Conservation (phyloP, 1,140 invertebrate species). For the Trichonephila inaurata region DNA sequence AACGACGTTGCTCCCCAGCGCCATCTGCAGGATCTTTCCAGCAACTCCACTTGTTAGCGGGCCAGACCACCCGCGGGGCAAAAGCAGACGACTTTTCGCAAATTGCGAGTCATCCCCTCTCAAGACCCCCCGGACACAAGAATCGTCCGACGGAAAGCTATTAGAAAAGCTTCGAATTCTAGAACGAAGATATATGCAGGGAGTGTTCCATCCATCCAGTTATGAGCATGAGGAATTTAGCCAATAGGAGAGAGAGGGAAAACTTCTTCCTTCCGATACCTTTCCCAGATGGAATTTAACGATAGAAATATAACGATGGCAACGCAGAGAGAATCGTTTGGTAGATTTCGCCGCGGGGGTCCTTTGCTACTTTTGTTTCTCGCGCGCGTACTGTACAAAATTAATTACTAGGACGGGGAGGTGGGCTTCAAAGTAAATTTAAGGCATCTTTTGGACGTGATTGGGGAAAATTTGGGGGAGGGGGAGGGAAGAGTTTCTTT, state of each 20-base stretch:
- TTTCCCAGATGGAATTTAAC: slow-evolving; percentile 60
- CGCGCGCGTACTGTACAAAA: slow-evolving; percentile 11
- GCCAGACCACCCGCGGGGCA: slow-evolving; percentile 24
- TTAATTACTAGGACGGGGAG: slow-evolving; percentile 45
- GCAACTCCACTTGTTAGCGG: slow-evolving; percentile 71
- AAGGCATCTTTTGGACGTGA: slow-evolving; percentile 43
- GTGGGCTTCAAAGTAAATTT: slow-evolving; percentile 62
- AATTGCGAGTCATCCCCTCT: slow-evolving; percentile 50
- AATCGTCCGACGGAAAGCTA: slow-evolving; percentile 47
- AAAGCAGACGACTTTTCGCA: slow-evolving; percentile 70
- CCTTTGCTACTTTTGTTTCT: neutral
- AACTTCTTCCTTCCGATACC: slow-evolving; percentile 21
- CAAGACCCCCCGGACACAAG: slow-evolving; percentile 57
- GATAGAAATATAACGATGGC: slow-evolving; percentile 62
- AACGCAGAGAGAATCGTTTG: slow-evolving; percentile 58
- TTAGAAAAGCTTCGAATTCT: slow-evolving; percentile 62
- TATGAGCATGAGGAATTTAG: slow-evolving; percentile 63
- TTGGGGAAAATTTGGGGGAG: slow-evolving; percentile 38
- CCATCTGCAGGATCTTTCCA: slow-evolving; percentile 47
- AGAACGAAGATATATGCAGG: slow-evolving; percentile 58
- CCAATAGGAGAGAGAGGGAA: slow-evolving; percentile 44
- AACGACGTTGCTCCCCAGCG: slow-evolving; percentile 17
- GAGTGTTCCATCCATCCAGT: neutral
- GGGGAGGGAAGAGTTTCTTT: neutral
- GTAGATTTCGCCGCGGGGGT: neutral